Conservation (phyloP, 2,797 vertebrate genomes). For the Ispidina lecontei region DNA sequence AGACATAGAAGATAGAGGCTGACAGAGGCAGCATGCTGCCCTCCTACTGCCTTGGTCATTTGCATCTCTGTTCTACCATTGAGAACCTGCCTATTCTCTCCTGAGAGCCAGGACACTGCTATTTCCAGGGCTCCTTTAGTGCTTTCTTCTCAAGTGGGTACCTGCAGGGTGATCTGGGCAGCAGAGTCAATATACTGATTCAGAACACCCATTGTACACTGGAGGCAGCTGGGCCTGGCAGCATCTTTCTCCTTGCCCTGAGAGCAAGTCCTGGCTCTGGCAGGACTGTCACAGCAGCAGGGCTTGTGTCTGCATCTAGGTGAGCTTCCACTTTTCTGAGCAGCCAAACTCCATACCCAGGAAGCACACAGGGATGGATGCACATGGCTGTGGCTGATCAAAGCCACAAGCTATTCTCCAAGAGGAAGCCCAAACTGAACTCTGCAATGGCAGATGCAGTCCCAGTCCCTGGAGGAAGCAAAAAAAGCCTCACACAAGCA, state of each 20-base stretch:
- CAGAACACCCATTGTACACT: background rate
- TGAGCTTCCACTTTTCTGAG: background rate
- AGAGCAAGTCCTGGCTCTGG: background rate
- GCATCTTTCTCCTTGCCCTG: background rate
- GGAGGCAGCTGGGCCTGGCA: background rate
- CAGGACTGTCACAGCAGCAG: background rate
- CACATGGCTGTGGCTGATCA: background rate
- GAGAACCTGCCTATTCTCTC: background rate
- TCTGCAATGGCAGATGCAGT: background rate
- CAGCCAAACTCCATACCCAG: background rate
- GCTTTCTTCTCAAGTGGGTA: background rate
- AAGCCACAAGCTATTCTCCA: background rate
- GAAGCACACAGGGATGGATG: background rate
- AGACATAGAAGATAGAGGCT: background rate
- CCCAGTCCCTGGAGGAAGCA: background rate
- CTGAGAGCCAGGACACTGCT: background rate
- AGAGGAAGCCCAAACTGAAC: slow-evolving; percentile 6
- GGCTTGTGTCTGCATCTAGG: background rate
- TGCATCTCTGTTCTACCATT: background rate
- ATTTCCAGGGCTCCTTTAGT: background rate
- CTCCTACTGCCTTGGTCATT: background rate
- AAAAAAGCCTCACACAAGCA: background rate
- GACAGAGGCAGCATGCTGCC: background rate
- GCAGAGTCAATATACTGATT: background rate
- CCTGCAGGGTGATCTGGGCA: background rate